Percentiles rank a stretch among this genome's conserved stretches.
phyloP scores from a whole-genome alignment of 2,888 invertebrate genomes.

The Phortica magna region DNA sequence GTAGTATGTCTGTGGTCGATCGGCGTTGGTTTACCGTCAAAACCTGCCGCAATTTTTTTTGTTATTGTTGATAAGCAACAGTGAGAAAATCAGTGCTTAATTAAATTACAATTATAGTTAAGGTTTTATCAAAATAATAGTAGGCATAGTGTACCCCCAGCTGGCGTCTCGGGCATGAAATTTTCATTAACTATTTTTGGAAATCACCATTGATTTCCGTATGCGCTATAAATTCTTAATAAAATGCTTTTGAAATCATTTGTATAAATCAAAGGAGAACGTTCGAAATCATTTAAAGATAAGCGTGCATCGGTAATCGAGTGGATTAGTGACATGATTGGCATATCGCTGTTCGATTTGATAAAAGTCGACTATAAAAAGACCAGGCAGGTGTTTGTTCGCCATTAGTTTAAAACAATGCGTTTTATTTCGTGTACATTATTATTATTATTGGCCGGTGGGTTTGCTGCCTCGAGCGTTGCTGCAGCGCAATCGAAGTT shows the following conservation, averaged over 20 bases:
- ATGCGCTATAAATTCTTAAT: not conserved
- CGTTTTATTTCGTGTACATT: not conserved
- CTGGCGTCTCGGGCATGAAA: too few relatives aligned
- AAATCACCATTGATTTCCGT: too few relatives aligned
- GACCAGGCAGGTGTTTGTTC: not conserved
- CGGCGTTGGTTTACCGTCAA: too few relatives aligned
- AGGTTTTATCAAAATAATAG: too few relatives aligned
- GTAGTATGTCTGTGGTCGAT: not conserved
- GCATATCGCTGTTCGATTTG: not conserved
- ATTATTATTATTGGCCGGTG: constrained; percentile 30
- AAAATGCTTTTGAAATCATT: constrained; percentile 11
- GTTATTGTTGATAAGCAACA: too few relatives aligned
- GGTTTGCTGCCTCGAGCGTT: constrained; percentile 25
- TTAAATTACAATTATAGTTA: too few relatives aligned
- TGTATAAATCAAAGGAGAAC: constrained; percentile 24
- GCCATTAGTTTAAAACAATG: not conserved
- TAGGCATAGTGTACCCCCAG: too few relatives aligned
- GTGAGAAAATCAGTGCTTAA: not conserved
- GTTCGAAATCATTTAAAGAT: not conserved
- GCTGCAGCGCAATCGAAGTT: constrained; percentile 28
- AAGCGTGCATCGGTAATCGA: not conserved
- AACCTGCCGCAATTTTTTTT: too few relatives aligned
- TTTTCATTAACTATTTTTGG: too few relatives aligned
- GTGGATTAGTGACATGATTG: not conserved
- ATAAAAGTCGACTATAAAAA: constrained; percentile 13